These are phyloP conservation scores for Ormyrus thymus DNA, from an alignment of 2,888 invertebrate species.

Conservation along the genomic window DNA sequence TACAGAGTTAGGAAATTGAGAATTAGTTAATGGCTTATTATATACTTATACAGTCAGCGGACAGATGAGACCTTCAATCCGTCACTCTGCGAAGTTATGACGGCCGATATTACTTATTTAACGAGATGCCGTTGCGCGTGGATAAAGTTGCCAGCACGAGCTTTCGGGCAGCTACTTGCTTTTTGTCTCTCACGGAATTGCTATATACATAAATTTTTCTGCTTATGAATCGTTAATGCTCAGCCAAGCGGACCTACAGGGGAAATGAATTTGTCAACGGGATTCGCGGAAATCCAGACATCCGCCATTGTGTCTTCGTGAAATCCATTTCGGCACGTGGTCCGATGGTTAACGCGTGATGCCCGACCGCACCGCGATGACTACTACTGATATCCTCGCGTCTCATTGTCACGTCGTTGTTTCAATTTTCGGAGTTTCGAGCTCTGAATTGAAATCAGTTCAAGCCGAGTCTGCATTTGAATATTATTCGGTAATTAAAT, in stretches of 20 bases:
- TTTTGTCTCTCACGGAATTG: neutral
- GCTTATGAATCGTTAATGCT: slow-evolving; percentile 37
- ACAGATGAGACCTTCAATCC: slow-evolving; percentile 48
- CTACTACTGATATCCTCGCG: slow-evolving; percentile 31
- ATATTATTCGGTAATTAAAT: too few relatives aligned
- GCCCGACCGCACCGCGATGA: slow-evolving; percentile 24
- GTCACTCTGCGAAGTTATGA: slow-evolving; percentile 47
- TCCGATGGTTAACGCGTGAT: neutral
- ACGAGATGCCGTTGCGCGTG: slow-evolving; percentile 14
- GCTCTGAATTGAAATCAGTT: neutral
- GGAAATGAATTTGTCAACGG: slow-evolving; percentile 46
- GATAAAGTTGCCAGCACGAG: slow-evolving; percentile 29
- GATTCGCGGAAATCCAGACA: slow-evolving; percentile 15
- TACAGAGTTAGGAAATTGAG: slow-evolving; percentile 10
- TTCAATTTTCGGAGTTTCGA: slow-evolving; percentile 29
- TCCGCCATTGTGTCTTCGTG: slow-evolving; percentile 15
- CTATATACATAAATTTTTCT: slow-evolving; percentile 34
- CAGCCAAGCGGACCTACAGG: neutral
- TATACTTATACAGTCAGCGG: slow-evolving; percentile 21
- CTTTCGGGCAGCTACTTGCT: neutral
- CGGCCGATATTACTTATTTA: slow-evolving; percentile 47
- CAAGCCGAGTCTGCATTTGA: too few relatives aligned
- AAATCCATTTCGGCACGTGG: slow-evolving; percentile 29
- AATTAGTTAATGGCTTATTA: slow-evolving; percentile 43
- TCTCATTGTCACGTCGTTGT: slow-evolving; percentile 6